Conservation (phyloP, 2,113 vertebrate species). For the Tringa solitaria region DNA sequence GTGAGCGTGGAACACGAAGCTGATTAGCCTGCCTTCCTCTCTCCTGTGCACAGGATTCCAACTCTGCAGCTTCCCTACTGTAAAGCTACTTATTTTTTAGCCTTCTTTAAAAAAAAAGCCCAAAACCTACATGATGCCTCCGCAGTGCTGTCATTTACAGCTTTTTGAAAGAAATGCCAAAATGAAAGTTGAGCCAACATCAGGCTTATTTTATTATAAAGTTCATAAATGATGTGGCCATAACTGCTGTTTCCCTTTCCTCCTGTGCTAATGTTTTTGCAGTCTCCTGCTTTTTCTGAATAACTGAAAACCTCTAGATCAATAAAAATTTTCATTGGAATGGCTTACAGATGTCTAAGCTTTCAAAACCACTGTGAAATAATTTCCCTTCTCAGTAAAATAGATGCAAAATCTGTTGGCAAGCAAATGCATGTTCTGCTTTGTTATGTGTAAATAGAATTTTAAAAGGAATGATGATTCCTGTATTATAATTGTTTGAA, state of each 20-base stretch:
- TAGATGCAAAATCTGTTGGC: not conserved
- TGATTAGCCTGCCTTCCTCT: not conserved
- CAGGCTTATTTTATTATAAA: not conserved
- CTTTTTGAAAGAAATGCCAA: not conserved
- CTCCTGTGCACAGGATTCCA: not conserved
- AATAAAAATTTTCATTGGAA: slow-evolving; percentile 21
- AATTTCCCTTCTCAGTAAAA: not conserved
- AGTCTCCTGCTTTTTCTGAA: not conserved
- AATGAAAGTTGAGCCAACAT: not conserved
- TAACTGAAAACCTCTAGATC: slow-evolving; percentile 1
- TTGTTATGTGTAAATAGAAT: not conserved
- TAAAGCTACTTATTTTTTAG: not conserved
- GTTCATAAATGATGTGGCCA: not conserved
- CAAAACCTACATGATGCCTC: not conserved
- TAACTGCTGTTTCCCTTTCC: not conserved
- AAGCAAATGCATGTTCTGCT: not conserved
- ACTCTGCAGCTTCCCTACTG: not conserved
- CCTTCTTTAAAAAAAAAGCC: not conserved
- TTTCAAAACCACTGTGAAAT: slow-evolving; percentile 3
- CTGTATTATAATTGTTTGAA: slow-evolving; percentile 3
- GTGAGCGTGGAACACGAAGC: not conserved
- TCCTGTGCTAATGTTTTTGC: not conserved
- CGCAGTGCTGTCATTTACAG: not conserved
- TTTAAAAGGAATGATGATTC: not conserved
- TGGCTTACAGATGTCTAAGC: not conserved